Evolutionary conservation across 2,113 vertebrate genomes (phyloP), one percentile per base, ranked within the genome.

Genomic region (Ammodramus savannarum): DNA sequence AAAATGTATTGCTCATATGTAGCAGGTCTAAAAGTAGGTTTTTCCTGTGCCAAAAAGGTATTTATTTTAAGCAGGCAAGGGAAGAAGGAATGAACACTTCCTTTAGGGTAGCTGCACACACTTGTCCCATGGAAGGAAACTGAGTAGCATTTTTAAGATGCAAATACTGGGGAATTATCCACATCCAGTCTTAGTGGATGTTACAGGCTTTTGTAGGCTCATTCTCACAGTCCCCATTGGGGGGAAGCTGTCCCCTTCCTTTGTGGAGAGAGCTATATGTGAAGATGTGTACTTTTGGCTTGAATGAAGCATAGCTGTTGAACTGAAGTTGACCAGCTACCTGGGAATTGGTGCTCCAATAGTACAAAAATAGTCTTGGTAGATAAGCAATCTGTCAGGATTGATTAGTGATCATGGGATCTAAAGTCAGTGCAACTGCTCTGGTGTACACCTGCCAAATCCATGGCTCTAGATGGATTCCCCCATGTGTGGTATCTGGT

Each of bases 261-360:
- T 13, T 76, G 6, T 22, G 10, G 32, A 48, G 48, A 22, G 7
- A 34, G 16, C 6, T 12, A 0, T n/a, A 7, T 0, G 0, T 19
- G 18, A 61, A 48, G 18, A 26, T 51, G 11, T 12, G 6, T 78
- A 25, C 25, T 52, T 79, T 87, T n/a, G 16, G 14, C 32, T 68
- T 68, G 54, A 44, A 44, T 7, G 4, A 63, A 55, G 27, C 15
- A 32, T 27, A 34, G 14, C 26, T 16, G 48, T 36, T 52, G 21
- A 71, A 17, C 23, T 52, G 31, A 61, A 21, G 9, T 59, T 79
- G 51, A 34, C 9, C 15, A 59, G 0, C 13, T 54, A 1, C 18
- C 11, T 68, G 43, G 26, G 7, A 74, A 25, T 2, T 2, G 0
- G 13, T 87, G 36, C 21, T 36, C 21, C 7, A 25, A 4, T 68